Evolutionary conservation across 2,888 invertebrate genomes (phyloP).

Genomic region (Minunthozetes semirufus): DNA sequence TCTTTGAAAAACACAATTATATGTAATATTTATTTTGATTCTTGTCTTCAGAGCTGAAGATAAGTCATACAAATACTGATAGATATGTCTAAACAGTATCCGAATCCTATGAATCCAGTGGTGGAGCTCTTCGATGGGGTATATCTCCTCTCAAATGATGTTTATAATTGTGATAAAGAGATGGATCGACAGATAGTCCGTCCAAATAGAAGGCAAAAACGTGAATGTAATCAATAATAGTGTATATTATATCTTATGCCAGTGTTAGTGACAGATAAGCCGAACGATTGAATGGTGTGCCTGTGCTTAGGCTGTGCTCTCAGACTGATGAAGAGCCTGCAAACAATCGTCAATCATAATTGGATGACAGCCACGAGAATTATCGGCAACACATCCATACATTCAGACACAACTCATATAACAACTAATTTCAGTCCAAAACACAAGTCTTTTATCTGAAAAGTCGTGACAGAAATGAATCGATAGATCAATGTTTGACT

Average conservation of each 20-base stretch:
- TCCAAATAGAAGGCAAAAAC: background rate
- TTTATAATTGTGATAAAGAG: background rate
- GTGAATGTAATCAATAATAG: background rate
- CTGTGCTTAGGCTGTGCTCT: too few relatives aligned
- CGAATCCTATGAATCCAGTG: background rate
- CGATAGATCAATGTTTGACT: too few relatives aligned
- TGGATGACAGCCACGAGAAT: conserved; percentile 3
- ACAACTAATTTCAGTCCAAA: too few relatives aligned
- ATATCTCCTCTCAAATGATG: background rate
- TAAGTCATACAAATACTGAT: background rate
- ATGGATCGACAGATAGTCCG: background rate
- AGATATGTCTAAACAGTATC: background rate
- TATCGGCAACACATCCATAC: background rate
- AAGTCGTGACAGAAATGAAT: too few relatives aligned
- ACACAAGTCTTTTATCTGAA: too few relatives aligned
- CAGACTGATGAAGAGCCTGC: background rate
- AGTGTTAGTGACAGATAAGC: background rate
- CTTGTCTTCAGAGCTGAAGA: background rate
- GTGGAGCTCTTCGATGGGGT: too few relatives aligned
- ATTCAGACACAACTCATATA: too few relatives aligned
- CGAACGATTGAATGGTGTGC: background rate
- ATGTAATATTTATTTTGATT: background rate
- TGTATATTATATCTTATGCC: background rate
- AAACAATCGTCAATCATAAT: conserved; percentile 6
- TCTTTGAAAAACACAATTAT: background rate